Base-by-base conservation (phyloP, 2,797 vertebrate genomes). In the Oryzias sinensis region DNA sequence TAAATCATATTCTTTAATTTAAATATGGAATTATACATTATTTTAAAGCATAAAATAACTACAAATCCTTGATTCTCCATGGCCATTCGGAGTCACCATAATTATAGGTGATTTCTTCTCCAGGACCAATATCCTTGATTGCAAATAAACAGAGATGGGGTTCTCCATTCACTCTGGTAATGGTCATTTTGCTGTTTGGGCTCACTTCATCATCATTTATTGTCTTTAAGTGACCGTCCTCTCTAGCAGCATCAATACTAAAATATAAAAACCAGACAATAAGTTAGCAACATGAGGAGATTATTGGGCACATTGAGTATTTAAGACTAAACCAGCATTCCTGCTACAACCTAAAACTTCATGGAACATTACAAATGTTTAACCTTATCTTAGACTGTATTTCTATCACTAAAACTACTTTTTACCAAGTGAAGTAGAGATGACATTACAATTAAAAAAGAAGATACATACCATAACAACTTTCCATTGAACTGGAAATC, bases 111-210 rank as follows among this genome's bases (percentile, higher is more conserved):
- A 71, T 49, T 18, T 70, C 51, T 33, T 75, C 67, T n/a, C 59
- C 68, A 53, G 59, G 43, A 20, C 37, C 37, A 14, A 57, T 64
- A 11, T 68, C 63, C 1, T 17, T 7, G 14, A 3, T 5, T 1
- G 56, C 60, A 68, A 68, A 71, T 20, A 71, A 52, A 54, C 64
- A 65, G 5, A 70, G 49, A 55, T 65, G 65, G 25, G 60, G 71
- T 55, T 22, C 53, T 24, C 59, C 52, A 46, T 67, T 0, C 40
- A 63, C 48, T 0, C 15, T 63, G 7, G 7, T 6, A 29, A 5
- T 6, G 7, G 5, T 6, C 7, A 63, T 76, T 55, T 61, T 63
- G 37, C 54, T 40, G 44, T 66, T 66, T 4, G 46, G 62, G 13
- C 44, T 59, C 8, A 62, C 18, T 3, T 67, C 9, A 24, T 75